Evolutionary conservation across 2,888 invertebrate species (phyloP).

Genomic region (Gastrophysa polygoni): DNA sequence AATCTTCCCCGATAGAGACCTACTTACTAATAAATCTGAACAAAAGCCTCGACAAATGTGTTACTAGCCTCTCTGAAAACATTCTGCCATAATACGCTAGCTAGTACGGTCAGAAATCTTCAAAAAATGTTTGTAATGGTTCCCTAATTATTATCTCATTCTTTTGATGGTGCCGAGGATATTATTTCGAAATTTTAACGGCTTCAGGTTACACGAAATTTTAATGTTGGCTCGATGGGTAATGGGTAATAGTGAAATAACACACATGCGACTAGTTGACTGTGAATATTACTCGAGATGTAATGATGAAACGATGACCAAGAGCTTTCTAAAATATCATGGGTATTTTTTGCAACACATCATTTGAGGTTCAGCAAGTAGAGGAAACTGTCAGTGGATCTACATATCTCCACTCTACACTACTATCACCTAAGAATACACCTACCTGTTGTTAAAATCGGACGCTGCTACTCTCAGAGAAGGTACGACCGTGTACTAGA

Average conservation of each 20-base stretch:
- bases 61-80: conserved; percentile 53
- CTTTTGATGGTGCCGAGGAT: conserved; percentile 38
- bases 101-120: conserved; percentile 42
- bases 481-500: conserved; percentile 43
- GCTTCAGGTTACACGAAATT: conserved; percentile 20
- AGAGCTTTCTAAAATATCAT: no score
- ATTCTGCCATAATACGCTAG: conserved; percentile 41
- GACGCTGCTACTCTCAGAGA: conserved; percentile 35
- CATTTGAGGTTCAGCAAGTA: no score
- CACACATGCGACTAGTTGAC: no score
- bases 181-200: conserved; percentile 16
- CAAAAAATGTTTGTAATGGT: conserved; percentile 55
- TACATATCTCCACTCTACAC: no score
- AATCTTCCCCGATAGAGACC: conserved; percentile 41
- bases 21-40: no score
- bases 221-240: no score
- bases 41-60: conserved; percentile 54
- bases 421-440: no score
- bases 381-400: background rate
- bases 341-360: no score
- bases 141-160: conserved; percentile 54
- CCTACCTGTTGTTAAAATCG: conserved; percentile 44
- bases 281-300: no score
- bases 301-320: no score
- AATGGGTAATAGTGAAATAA: no score